Base-by-base conservation (phyloP, 2,888 invertebrate species). In the Drosophila ezoana region DNA sequence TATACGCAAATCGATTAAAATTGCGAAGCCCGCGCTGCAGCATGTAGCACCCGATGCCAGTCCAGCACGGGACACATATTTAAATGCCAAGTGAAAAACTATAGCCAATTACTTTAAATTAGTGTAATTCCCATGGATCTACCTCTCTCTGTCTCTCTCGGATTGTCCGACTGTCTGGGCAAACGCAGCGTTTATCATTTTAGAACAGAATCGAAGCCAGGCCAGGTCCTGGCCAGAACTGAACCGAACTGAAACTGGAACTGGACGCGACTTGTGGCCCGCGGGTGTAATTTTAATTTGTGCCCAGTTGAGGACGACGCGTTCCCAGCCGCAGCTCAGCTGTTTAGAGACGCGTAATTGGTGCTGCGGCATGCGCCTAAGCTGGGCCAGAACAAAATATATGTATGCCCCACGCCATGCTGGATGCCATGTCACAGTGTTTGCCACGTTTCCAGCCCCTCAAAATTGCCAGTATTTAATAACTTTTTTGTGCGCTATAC, bases 1-100 rank as follows among this genome's bases (percentile, higher is more conserved):
- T 85, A 89, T 91, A 91, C 91, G 90, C 88, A 91, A 91, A 91
- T 91, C 91, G 91, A 91, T 91, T 91, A 91, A 91, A 91, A 91
- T 90, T 91, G 89, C 69, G 64, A 61, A 74, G 77, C 58, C 28
- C 8, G 28, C 43, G 60, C 57, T 28, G 52, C 49, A 33, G 53
- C 63, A 62, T 70, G 74, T 66, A 44, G 70, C 67, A 73, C 54
- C 65, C 61, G 60, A 72, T 74, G 51, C 16, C 44, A n/a, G 23
- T 18, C 35, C 51, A 53, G 58, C 63, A 58, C 72, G 68, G 74
- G 76, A 86, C 82, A 86, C 82, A 85, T 82, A 90, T 90, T 90
- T 89, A 90, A 90, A 90, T 89, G 89, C 87, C 82, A 90, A 89
- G 90, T 90, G 87, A 89, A 90, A 89, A 90, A 88, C 85, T 85